Evolutionary conservation across 2,888 invertebrate species (phyloP).

Genomic region (Argyra leucocephala): DNA sequence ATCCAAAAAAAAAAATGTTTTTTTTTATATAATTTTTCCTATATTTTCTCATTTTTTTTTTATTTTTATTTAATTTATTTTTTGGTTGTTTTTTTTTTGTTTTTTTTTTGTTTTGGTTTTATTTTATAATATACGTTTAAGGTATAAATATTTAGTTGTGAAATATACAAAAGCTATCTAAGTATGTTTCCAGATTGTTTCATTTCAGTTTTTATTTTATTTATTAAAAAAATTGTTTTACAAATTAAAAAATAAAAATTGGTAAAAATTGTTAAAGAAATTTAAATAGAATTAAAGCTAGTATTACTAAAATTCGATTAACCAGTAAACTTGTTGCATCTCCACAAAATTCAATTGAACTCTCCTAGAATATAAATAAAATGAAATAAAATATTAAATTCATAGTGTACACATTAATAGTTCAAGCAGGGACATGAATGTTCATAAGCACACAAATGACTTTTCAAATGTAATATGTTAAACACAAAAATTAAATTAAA

Average conservation of each 20-base stretch:
- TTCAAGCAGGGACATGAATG: not conserved
- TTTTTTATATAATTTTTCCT: slow-evolving; percentile 10
- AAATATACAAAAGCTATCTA: slow-evolving; percentile 28
- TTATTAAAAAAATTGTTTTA: not conserved
- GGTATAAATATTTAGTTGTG: slow-evolving; percentile 18
- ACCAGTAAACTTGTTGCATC: slow-evolving; percentile 37
- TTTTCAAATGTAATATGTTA: not conserved
- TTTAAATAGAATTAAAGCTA: slow-evolving; percentile 30
- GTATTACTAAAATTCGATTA: slow-evolving; percentile 34
- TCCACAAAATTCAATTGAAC: slow-evolving; percentile 59
- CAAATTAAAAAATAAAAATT: slow-evolving; percentile 3
- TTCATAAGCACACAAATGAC: not conserved
- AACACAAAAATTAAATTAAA: not conserved
- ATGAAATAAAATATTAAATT: too few species aligned
- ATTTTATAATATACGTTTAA: slow-evolving; percentile 8
- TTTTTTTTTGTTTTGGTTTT: not conserved
- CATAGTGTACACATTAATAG: not conserved
- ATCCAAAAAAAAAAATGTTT: slow-evolving; percentile 9
- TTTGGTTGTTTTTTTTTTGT: not conserved
- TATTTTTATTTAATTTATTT: not conserved
- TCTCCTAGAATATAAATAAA: slow-evolving; percentile 45
- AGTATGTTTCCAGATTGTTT: slow-evolving; percentile 19
- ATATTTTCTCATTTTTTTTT: slow-evolving; percentile 5
- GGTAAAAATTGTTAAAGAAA: slow-evolving; percentile 6
- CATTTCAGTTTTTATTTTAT: not conserved